Evolutionary conservation across 2,113 vertebrate genomes (phyloP).

Genomic region (Crotophaga sulcirostris): DNA sequence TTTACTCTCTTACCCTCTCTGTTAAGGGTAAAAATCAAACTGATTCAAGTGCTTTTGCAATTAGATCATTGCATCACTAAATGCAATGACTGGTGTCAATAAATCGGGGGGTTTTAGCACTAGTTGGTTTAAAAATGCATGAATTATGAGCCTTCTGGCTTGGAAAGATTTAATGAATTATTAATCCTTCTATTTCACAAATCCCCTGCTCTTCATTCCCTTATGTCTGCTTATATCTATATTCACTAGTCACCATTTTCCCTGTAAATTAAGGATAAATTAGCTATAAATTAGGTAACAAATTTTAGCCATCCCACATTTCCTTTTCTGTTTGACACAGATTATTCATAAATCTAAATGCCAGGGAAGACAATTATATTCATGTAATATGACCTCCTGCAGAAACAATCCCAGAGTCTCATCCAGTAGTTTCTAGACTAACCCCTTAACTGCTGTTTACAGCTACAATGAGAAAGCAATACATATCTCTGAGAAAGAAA

Average conservation of each 20-base stretch:
- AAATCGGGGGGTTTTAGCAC: neutral
- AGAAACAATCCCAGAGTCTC: neutral
- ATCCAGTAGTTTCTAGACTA: neutral
- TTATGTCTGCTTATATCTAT: neutral
- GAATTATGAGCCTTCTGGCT: slow-evolving; percentile 6
- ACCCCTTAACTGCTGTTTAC: slow-evolving; percentile 10
- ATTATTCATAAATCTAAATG: neutral
- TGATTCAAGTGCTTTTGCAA: neutral
- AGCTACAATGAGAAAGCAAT: neutral
- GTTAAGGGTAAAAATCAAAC: slow-evolving; percentile 22
- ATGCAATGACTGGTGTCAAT: neutral
- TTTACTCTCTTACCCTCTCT: neutral
- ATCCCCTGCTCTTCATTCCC: slow-evolving; percentile 21
- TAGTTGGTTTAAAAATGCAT: slow-evolving; percentile 45
- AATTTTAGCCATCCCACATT: slow-evolving; percentile 7
- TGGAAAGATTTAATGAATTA: slow-evolving; percentile 48
- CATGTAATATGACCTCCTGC: slow-evolving; percentile 37
- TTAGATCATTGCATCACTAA: neutral
- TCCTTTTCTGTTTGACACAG: slow-evolving; percentile 25
- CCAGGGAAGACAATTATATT: slow-evolving; percentile 38
- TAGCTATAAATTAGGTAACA: slow-evolving; percentile 29
- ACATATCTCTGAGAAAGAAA: neutral
- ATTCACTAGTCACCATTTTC: neutral
- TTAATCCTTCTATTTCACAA: slow-evolving; percentile 51
- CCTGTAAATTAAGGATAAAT: slow-evolving; percentile 25